These are phyloP conservation scores for Paratilapia polleni DNA, from an alignment of 2,113 vertebrate species.

Conservation along the genomic window DNA sequence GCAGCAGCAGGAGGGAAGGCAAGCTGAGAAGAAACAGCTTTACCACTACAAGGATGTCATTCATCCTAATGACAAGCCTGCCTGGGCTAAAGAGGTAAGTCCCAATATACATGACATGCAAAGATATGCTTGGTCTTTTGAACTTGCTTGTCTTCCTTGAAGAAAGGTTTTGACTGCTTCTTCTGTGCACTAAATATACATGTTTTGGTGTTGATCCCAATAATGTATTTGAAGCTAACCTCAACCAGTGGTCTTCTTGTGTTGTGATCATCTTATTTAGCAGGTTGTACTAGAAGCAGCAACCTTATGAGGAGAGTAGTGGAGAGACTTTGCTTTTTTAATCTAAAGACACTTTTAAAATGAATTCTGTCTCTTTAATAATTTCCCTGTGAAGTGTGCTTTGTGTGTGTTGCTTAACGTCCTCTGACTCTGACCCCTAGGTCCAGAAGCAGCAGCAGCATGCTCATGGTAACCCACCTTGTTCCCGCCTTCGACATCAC, in stretches of 20 bases:
- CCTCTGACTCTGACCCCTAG: constrained; percentile 80
- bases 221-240: neutral
- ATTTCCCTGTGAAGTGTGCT: neutral
- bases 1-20: constrained; percentile 86
- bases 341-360: neutral
- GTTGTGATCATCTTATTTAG: constrained; percentile 12
- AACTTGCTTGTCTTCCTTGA: neutral
- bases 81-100: constrained; percentile 94
- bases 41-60: constrained; percentile 94
- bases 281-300: constrained; percentile 32
- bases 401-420: constrained; percentile 52
- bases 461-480: constrained; percentile 72
- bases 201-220: neutral
- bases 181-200: neutral
- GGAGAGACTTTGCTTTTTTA: neutral
- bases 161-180: neutral
- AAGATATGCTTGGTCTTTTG: neutral
- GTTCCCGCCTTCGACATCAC: constrained; percentile 72
- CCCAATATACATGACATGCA: neutral
- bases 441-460: constrained; percentile 67
- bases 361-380: neutral
- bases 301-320: neutral
- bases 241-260: constrained; percentile 9
- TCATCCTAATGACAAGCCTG: constrained; percentile 92
- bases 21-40: constrained; percentile 90